Percentiles rank a stretch among this genome's conserved stretches.
Evolutionary conservation across 2,888 invertebrate species (phyloP).

Genomic region (Cataglyphis rosenhaueri): DNA sequence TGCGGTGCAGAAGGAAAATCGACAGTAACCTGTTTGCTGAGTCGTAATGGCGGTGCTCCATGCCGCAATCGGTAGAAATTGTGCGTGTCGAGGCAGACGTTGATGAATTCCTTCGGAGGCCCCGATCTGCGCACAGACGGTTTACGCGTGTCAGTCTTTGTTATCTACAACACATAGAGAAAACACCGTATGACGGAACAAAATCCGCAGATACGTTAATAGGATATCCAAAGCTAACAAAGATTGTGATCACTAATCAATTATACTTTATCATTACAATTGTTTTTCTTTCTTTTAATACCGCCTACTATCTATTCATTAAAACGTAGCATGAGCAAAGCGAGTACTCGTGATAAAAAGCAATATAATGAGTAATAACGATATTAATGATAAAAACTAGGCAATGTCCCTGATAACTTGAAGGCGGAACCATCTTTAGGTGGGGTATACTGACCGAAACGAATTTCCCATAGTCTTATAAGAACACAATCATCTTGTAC

Average conservation of each 20-base stretch:
- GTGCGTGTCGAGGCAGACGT: conserved; percentile 91
- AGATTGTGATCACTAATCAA: background rate
- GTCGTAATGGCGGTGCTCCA: conserved; percentile 89
- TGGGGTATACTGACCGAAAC: conserved; percentile 73
- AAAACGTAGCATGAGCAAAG: background rate
- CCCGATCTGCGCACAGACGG: conserved; percentile 85
- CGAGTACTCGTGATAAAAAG: background rate
- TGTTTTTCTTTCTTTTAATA: background rate
- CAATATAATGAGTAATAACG: background rate
- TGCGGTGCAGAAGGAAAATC: conserved; percentile 1
- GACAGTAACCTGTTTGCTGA: conserved; percentile 87
- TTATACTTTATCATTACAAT: background rate
- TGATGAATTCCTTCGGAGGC: conserved; percentile 87
- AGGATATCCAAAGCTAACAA: background rate
- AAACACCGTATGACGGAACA: conserved; percentile 47
- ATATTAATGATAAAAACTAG: conserved; percentile 33
- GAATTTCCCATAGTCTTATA: conserved; percentile 76
- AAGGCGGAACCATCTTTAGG: conserved; percentile 52
- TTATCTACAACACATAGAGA: conserved; percentile 82
- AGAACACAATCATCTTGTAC: conserved; percentile 51
- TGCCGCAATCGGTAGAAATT: conserved; percentile 91
- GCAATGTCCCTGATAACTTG: conserved; percentile 62
- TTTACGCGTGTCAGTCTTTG: conserved; percentile 85
- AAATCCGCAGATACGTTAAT: conserved; percentile 6
- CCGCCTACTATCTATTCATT: background rate